These are phyloP conservation scores for Drosophila niveifrons DNA, from an alignment of 2,888 invertebrate species.

Conservation along the genomic window DNA sequence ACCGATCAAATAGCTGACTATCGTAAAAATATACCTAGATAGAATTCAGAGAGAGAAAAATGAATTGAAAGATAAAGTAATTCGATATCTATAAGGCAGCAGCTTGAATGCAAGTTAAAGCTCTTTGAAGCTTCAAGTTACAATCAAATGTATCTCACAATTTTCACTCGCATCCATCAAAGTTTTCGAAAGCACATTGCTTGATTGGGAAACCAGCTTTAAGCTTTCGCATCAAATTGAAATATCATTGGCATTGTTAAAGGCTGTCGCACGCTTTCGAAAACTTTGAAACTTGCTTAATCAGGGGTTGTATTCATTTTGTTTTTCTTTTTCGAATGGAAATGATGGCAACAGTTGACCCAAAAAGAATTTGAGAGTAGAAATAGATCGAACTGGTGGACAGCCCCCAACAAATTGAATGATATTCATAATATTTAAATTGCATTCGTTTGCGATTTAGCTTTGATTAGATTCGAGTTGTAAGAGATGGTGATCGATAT, in stretches of 20 bases:
- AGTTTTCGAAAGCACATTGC: slow-evolving; percentile 83
- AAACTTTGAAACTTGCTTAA: slow-evolving; percentile 84
- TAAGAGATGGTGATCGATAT: slow-evolving; percentile 60
- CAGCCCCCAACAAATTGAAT: slow-evolving; percentile 83
- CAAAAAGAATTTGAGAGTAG: slow-evolving; percentile 5
- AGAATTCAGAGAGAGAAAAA: neutral
- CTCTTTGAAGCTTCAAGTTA: too few species aligned
- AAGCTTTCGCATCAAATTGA: slow-evolving; percentile 45
- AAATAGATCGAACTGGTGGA: slow-evolving; percentile 79
- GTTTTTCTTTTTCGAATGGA: neutral
- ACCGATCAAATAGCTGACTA: slow-evolving; percentile 98
- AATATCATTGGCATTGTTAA: slow-evolving; percentile 82
- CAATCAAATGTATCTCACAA: neutral
- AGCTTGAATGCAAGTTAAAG: neutral
- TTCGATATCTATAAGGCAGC: neutral
- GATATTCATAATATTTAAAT: slow-evolving; percentile 72
- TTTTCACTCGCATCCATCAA: slow-evolving; percentile 63
- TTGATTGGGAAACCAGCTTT: slow-evolving; percentile 24
- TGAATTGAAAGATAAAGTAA: neutral
- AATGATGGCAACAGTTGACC: slow-evolving; percentile 40
- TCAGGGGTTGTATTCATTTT: slow-evolving; percentile 7
- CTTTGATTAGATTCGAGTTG: slow-evolving; percentile 12
- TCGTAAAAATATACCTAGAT: slow-evolving; percentile 97
- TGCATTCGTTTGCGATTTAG: neutral
- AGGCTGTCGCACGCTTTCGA: slow-evolving; percentile 85